Conservation (phyloP, 2,888 invertebrate genomes). For the Idaea biselata region DNA sequence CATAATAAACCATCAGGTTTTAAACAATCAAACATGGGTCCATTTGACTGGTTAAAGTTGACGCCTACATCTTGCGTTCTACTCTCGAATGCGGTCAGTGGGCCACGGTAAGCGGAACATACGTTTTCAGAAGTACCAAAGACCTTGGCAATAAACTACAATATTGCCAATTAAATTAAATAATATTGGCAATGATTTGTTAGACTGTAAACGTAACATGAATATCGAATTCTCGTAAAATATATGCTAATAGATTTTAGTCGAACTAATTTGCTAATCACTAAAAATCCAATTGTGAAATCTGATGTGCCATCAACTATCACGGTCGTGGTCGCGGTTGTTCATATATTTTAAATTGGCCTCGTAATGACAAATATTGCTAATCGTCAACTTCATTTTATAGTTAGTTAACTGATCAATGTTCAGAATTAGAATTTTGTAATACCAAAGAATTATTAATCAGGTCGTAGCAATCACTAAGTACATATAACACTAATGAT, state of each 20-base stretch:
- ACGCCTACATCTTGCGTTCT: constrained; percentile 57
- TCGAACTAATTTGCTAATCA: constrained; percentile 18
- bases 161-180: constrained; percentile 20
- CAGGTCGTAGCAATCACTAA: too few species aligned
- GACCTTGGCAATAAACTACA: constrained; percentile 48
- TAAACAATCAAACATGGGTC: constrained; percentile 25
- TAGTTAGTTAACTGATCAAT: background rate
- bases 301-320: constrained; percentile 12
- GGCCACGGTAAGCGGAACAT: constrained; percentile 64
- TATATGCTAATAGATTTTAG: background rate
- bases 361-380: constrained; percentile 9
- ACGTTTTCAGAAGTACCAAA: constrained; percentile 39
- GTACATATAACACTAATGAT: too few species aligned
- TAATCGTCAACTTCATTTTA: background rate
- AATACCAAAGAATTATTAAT: too few species aligned
- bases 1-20: constrained; percentile 15
- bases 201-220: background rate
- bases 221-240: background rate
- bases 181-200: constrained; percentile 15
- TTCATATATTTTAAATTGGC: constrained; percentile 16
- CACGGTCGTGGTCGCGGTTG: constrained; percentile 25
- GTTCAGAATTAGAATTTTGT: too few species aligned
- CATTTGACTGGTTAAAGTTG: constrained; percentile 47
- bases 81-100: constrained; percentile 68
- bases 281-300: constrained; percentile 18